These are phyloP conservation scores for Dryobota labecula DNA, from an alignment of 2,888 invertebrate species.

Conservation along the genomic window DNA sequence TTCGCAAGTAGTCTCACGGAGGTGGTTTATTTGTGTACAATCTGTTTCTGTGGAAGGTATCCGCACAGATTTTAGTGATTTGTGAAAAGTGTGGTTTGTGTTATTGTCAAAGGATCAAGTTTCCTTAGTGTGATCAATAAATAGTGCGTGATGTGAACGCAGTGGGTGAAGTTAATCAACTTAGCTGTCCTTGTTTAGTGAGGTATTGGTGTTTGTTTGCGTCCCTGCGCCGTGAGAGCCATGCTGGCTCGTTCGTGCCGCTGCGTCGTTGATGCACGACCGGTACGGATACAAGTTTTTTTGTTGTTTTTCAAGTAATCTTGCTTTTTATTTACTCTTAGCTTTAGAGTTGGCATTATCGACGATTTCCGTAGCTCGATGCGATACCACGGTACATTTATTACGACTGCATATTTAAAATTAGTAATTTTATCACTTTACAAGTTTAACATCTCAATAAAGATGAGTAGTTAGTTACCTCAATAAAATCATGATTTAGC, in stretches of 20 bases:
- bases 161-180: conserved; percentile 63
- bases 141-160: conserved; percentile 72
- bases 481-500: conserved; percentile 8
- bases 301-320: conserved; percentile 15
- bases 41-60: conserved; percentile 82
- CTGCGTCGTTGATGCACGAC: conserved; percentile 66
- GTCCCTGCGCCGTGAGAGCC: conserved; percentile 72
- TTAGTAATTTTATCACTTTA: neutral
- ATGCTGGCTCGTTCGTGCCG: conserved; percentile 75
- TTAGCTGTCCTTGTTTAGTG: conserved; percentile 67
- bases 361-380: conserved; percentile 3
- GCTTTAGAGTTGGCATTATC: neutral
- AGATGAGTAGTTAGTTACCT: conserved; percentile 8
- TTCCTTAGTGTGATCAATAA: conserved; percentile 69
- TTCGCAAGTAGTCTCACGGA: conserved; percentile 85
- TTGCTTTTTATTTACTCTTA: conserved; percentile 6
- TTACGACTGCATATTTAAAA: conserved; percentile 1
- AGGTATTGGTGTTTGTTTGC: conserved; percentile 73
- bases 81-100: conserved; percentile 65
- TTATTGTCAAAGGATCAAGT: conserved; percentile 28
- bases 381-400: neutral
- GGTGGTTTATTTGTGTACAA: conserved; percentile 87
- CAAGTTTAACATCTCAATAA: conserved; percentile 2
- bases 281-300: conserved; percentile 67
- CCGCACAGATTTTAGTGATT: conserved; percentile 71